Evolutionary conservation across 2,797 vertebrate genomes (phyloP).

Genomic region (Tapera naevia): DNA sequence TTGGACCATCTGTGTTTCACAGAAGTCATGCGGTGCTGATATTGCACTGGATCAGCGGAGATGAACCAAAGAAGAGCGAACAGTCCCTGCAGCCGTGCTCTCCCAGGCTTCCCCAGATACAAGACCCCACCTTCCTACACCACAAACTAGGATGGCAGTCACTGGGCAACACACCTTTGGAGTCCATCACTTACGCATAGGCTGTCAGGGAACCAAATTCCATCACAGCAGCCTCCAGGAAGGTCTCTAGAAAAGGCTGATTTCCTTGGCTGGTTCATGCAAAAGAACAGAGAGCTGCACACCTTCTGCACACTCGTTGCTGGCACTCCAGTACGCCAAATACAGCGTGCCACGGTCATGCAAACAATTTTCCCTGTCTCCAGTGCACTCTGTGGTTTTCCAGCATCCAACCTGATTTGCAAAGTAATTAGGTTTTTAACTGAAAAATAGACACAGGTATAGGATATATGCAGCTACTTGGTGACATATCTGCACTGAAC

Average conservation of each 20-base stretch:
- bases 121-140: background rate
- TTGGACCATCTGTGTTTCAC: background rate
- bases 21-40: background rate
- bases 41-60: background rate
- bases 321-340: background rate
- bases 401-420: background rate
- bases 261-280: background rate
- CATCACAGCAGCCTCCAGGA: background rate
- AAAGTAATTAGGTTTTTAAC: background rate
- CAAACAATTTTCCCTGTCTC: background rate
- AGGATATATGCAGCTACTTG: background rate
- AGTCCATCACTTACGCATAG: background rate
- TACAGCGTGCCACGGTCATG: background rate
- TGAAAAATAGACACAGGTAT: background rate
- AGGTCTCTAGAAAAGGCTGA: background rate
- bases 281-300: background rate
- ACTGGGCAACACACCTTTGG: background rate
- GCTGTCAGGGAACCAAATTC: background rate
- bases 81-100: background rate
- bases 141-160: background rate
- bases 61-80: background rate
- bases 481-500: background rate
- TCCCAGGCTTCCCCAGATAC: background rate
- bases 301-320: background rate
- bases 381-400: background rate